Base-by-base conservation (phyloP, 2,113 vertebrate species). In the Bagarius yarrelli region DNA sequence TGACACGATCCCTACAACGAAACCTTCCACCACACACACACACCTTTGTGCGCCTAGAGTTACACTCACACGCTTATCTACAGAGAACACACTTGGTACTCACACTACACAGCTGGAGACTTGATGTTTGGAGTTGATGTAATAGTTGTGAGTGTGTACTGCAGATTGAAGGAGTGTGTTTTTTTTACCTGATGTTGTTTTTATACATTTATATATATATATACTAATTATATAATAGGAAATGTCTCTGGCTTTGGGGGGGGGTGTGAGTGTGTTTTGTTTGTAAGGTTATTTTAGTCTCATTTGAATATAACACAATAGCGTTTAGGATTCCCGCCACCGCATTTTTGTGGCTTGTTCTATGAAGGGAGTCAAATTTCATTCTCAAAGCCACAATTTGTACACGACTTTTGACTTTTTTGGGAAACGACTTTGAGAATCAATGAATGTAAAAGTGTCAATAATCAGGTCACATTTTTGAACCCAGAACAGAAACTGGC, bases 1-100 rank as follows among this genome's bases (percentile, higher is more conserved):
- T 73, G 80, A 81, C 80, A 84, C 57, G 56, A 73, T 14, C 66
- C 83, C 89, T 86, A 85, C 78, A 81, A 83, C 21, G 32, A 79
- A 87, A 79, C 61, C 14, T 60, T 53, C 57, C 25, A 61, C 53
- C 64, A 52, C 36, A 73, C 63, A 55, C 70, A 75, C 36, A 56
- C 30, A 87, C 77, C 70, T 75, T 53, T 67, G 61, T 34, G 15
- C 60, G 9, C n/a, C 13, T 36, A 1, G 76, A 81, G 70, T 16
- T 79, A 36, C 25, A 64, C 50, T 61, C 67, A 34, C 15, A 61
- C 36, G 59, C 63, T 64, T 76, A 30, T 44, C n/a, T 23, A 25
- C 53, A 67, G 25, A 36, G 44, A 12, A 52, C 74, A 71, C 30
- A 15, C 25, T 77, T 60, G 56, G 23, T 50, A 59, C 40, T 63